Base-by-base conservation (phyloP, 2,888 invertebrate species). In the Lathronympha strigana region DNA sequence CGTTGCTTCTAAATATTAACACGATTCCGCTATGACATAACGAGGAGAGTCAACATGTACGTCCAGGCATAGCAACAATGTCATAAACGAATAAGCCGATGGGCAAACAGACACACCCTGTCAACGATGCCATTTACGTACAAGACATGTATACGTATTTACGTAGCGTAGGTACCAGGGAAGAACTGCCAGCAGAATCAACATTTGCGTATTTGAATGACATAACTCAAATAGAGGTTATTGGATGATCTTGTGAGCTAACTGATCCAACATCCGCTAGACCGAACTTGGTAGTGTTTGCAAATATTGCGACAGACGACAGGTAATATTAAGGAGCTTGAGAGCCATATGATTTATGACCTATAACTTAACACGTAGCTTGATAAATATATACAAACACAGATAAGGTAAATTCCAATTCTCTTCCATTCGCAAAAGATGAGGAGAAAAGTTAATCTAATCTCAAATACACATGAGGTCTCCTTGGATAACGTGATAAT, bases 201-300 rank as follows among this genome's bases (percentile, higher is more conserved):
- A 84, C 80, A 84, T 77, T 78, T 73, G 72, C 69, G 70, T 82
- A 75, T 83, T 82, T 81, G 77, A 73, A 77, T 85, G 84, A 86
- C 81, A 84, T 85, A 87, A 87, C 76, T 76, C 83, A 86, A 87
- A 88, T 86, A 87, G 74, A 71, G 79, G 77, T 82, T 85, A 83
- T 81, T 80, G 77, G 78, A 84, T 79, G 71, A 76, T 74, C 71
- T 72, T 73, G 73, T 75, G 71, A 72, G 72, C 71, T 71, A 69
- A 67, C 70, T 69, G 71, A 75, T 73, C 71, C 73, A 81, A 84
- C 82, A 84, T 84, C 84, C 85, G 84, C 71, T 69, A 75, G 70
- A 40, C 36, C 58, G 67, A 40, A 66, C 40, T 66, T 61, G 66
- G 66, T 61, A 66, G 66, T 49, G 25, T 36, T 25, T 49, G 45